Conservation (phyloP, 1,140 invertebrate genomes). For the Adelges cooleyi region DNA sequence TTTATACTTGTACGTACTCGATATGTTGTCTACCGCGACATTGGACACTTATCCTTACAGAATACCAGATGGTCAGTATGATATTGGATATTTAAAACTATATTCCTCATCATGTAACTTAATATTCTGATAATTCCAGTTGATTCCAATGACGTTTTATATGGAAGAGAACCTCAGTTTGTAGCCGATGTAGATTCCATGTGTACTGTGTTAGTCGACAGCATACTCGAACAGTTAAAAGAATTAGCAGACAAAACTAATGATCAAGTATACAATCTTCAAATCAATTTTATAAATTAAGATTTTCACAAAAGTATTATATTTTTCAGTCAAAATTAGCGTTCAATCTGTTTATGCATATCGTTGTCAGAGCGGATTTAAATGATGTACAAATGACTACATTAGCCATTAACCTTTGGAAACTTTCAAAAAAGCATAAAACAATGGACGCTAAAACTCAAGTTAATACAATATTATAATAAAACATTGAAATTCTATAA, state of each 20-base stretch:
- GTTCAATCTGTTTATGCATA: slow-evolving; percentile 58
- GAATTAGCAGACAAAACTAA: slow-evolving; percentile 49
- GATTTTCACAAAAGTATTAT: slow-evolving; percentile 17
- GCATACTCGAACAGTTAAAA: slow-evolving; percentile 63
- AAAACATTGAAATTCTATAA: neutral
- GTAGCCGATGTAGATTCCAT: slow-evolving; percentile 67
- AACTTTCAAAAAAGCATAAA: slow-evolving; percentile 53
- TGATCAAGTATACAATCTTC: slow-evolving; percentile 46
- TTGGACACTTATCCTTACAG: slow-evolving; percentile 73
- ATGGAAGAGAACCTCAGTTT: slow-evolving; percentile 79
- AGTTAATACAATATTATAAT: slow-evolving; percentile 37
- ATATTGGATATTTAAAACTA: slow-evolving; percentile 19
- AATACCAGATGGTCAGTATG: slow-evolving; percentile 56
- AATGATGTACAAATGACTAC: slow-evolving; percentile 45
- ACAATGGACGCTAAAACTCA: slow-evolving; percentile 42
- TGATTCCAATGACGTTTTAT: slow-evolving; percentile 86
- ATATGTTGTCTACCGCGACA: slow-evolving; percentile 57
- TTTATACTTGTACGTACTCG: slow-evolving; percentile 58
- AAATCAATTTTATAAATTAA: neutral
- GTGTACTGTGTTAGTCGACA: slow-evolving; percentile 60
- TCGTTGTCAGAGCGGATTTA: slow-evolving; percentile 60
- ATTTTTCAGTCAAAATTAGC: slow-evolving; percentile 47
- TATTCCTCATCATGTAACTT: slow-evolving; percentile 27
- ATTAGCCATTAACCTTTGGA: slow-evolving; percentile 67
- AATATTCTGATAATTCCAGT: too few relatives aligned